Base-by-base conservation (phyloP, 2,113 vertebrate species). In the Emydura subglobosa region DNA sequence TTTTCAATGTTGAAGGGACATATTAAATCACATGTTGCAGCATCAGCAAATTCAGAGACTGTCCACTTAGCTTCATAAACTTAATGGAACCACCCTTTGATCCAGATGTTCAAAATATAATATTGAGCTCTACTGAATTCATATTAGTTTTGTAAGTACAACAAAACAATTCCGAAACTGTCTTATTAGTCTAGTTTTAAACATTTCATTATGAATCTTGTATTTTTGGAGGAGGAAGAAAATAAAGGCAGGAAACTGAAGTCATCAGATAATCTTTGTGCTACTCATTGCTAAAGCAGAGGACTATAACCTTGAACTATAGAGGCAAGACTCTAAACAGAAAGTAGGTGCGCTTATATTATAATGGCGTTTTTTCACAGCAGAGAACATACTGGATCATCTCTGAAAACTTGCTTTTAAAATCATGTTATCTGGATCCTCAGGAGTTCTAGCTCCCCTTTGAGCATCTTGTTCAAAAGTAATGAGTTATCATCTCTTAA, bases 281-380 rank as follows among this genome's bases (percentile, higher is more conserved):
- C 53, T 87, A 16, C 17, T 87, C 14, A 59, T 74, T 86, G 50
- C 34, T 79, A 79, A 72, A 1, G 80, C 21, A 44, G 47, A 89
- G 55, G 12, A 17, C 47, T 4, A 51, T 80, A 94, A 76, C 76
- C 31, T 85, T 8, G 65, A 68, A 68, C 34, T 68, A 51, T 27
- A 51, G 42, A 10, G 16, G 5, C 10, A 79, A 79, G 5, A 4
- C 85, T 96, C 89, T 86, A 72, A 80, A 85, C 72, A 84, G 19
- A 51, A 81, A 7, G 24, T 14, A 42, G 31, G 2, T 0, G 25
- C 10, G 25, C 51, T 86, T 92, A 68, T 54, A 0, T 27, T 39
- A 82, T 54, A 68, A 68, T 68, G 34, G 65, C 65, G 39, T 76
- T 9, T 72, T 92, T 86, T 72, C 8, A 3, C 19, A 49, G 21